Evolutionary conservation across 2,113 vertebrate genomes (phyloP), one percentile per base, ranked within the genome.

Genomic region (Muntiacus reevesi): DNA sequence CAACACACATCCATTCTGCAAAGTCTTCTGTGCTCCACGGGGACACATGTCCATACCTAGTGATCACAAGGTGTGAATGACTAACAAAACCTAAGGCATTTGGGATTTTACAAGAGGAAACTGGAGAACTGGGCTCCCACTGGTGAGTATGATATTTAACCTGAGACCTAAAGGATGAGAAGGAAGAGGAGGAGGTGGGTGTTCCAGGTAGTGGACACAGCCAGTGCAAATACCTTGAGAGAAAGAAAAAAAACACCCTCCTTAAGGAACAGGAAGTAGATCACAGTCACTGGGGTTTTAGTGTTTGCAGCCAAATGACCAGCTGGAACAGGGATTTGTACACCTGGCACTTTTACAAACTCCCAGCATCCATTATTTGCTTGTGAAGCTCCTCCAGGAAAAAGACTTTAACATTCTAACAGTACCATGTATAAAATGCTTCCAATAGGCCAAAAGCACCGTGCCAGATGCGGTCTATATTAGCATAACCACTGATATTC

Each of bases 11-110:
- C 30, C 5, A 16, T 14, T 27, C 12, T 19, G n/a, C 82, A 54
- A 57, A 91, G 47, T 64, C 50, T 45, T 52, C 89, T 64, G 16
- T 21, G n/a, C 19, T 47, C 47, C 94, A 15, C 2, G 4, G 43
- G 40, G 60, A 36, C n/a, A 89, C 33, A 28, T 3, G n/a, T 21
- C 14, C 52, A 19, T 2, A 9, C 21, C 71, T 47, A 36, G 21
- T 30, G 21, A 81, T 40, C 67, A 71, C 9, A 43, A 91, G 23
- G 89, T 71, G 36, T 83, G 83, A 89, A 52, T 71, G 45, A 57
- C 88, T 96, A 71, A 87, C 89, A 97, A 36, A 78, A 47, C 83
- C 83, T 27, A 27, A 60, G 45, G 21, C n/a, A 5, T 60, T 1
- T 47, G 64, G 47, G 89, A 47, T 28, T 78, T 83, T 28, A 71